A percentile compares a stretch with the other conserved stretches of the same genome.
Conservation (phyloP, 2,888 invertebrate genomes). For the Eutolmus rufibarbis region DNA sequence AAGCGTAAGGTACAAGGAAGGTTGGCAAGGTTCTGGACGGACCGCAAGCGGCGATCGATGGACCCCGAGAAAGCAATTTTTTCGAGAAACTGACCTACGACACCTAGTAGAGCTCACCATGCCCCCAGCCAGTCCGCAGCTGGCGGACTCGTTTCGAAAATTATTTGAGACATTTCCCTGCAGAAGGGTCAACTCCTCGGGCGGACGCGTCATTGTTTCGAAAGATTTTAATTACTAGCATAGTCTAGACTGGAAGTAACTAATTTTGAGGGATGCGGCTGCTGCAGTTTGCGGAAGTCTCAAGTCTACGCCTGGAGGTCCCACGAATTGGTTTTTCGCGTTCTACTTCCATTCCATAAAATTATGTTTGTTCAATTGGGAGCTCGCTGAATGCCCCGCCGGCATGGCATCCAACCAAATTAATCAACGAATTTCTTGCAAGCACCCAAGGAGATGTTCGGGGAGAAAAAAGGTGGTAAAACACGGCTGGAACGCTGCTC, state of each 20-base stretch:
- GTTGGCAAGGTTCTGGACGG: not conserved
- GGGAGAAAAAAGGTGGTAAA: not conserved
- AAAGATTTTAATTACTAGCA: not conserved
- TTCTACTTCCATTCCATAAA: not conserved
- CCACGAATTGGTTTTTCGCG: not conserved
- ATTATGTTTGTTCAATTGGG: not conserved
- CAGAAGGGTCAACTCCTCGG: not conserved
- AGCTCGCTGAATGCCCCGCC: not conserved
- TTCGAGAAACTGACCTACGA: not conserved
- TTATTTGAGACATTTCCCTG: not conserved
- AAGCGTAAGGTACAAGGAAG: not conserved
- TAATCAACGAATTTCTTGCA: not conserved
- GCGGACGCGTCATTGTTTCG: not conserved
- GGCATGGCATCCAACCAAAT: not conserved
- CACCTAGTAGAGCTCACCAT: not conserved
- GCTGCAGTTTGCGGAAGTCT: not conserved
- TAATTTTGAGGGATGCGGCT: not conserved
- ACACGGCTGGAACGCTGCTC: not conserved
- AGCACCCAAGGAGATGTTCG: not conserved
- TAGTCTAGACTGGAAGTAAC: slow-evolving; percentile 9
- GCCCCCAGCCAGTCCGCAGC: not conserved
- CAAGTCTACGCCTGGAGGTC: not conserved
- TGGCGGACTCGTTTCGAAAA: not conserved
- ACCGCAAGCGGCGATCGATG: not conserved
- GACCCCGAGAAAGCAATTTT: not conserved